Base-by-base conservation (phyloP, 2,888 invertebrate species). In the Volucella inflata region DNA sequence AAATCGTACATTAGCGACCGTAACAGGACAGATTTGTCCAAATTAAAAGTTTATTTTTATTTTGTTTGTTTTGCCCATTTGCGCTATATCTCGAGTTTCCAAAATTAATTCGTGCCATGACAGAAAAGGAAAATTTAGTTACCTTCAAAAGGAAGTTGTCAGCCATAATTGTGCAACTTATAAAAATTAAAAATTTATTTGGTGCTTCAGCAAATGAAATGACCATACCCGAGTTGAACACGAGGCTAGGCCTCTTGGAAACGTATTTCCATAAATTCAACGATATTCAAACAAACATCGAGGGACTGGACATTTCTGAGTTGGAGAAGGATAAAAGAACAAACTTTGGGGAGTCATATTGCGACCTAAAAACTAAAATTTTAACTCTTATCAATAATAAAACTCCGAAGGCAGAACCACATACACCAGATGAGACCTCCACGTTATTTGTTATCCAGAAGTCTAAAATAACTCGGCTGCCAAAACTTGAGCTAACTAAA, bases 401-500 rank as follows among this genome's bases (percentile, higher is more conserved):
- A n/a, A n/a, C n/a, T n/a, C n/a, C n/a, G n/a, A n/a, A n/a, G n/a
- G n/a, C n/a, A n/a, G n/a, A n/a, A n/a, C n/a, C n/a, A n/a, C n/a
- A 42, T 21, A 21, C 21, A 21, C 2, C 21, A 21, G 21, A 21
- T 21, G 21, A 21, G 1, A 21, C 21, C 21, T 21, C 21, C 21
- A 21, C 3, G 21, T 21, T 4, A 2, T 21, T 21, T 21, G 3
- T 21, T 2, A 21, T 21, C 21, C 21, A 21, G 21, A 21, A 21
- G 21, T 4, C 44, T 44, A 44, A 44, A 44, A 44, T 3, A n/a
- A 44, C 21, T 71, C 59, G 57, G 14, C 55, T 75, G 42, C 65
- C 75, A 3, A 65, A 65, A 42, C 57, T 75, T 16, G 53, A 72
- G 42, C 50, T 72, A 40, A 46, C 44, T 9, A 14, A 44, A 48